phyloP scores from a whole-genome alignment of 2,888 invertebrate genomes.

The Brachycybe producta region DNA sequence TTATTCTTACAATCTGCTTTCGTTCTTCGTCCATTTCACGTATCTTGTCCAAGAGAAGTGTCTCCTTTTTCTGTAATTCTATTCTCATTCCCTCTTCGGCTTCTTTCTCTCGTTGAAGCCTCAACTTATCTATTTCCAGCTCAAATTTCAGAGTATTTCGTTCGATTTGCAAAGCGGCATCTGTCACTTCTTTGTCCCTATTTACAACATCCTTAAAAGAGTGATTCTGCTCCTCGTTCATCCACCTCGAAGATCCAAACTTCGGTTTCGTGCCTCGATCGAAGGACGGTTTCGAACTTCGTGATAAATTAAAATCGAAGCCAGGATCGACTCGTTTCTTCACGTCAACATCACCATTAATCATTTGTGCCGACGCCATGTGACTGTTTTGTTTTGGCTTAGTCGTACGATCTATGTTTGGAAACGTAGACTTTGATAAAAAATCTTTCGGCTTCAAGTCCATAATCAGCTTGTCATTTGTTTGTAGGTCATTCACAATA shows the following conservation, averaged over 20 bases:
- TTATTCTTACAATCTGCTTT: conserved; percentile 17
- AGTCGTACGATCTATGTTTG: not conserved
- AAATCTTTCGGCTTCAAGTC: too few species aligned
- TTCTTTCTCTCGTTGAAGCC: conserved; percentile 35
- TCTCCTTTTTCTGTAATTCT: conserved; percentile 40
- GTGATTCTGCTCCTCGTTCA: not conserved
- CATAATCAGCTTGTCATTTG: not conserved
- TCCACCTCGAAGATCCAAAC: too few species aligned
- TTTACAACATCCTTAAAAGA: not conserved
- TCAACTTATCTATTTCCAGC: conserved; percentile 8
- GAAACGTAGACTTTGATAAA: too few species aligned
- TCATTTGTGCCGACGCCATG: not conserved
- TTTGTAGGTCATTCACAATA: not conserved
- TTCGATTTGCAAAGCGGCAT: too few species aligned
- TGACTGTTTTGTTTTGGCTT: not conserved
- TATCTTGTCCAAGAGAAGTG: conserved; percentile 37
- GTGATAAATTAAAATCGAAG: not conserved
- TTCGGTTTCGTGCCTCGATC: conserved; percentile 13
- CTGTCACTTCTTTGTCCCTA: conserved; percentile 4
- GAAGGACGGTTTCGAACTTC: conserved; percentile 7
- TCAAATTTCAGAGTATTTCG: not conserved
- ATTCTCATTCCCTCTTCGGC: conserved; percentile 38
- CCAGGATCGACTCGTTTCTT: not conserved
- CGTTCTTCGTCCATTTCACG: conserved; percentile 41
- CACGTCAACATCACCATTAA: not conserved